phyloP scores from a whole-genome alignment of 2,888 invertebrate species.

The Lasioglossum zephyrum region DNA sequence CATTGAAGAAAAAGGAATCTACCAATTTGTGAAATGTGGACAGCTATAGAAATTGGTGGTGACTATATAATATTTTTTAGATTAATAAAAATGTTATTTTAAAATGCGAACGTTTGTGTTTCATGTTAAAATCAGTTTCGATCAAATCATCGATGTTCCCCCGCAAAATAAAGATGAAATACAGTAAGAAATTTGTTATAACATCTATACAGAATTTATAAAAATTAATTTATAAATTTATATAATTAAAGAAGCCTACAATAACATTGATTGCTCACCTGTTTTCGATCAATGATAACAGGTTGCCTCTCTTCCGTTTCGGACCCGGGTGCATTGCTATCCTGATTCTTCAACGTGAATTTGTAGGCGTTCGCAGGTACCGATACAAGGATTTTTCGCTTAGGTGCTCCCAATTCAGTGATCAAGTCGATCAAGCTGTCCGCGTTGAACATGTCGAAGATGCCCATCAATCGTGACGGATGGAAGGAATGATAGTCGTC shows the following conservation, averaged over 20 bases:
- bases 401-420: constrained; percentile 89
- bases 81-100: too few relatives aligned
- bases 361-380: constrained; percentile 89
- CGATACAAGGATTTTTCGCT: constrained; percentile 89
- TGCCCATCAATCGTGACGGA: constrained; percentile 90
- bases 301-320: constrained; percentile 87
- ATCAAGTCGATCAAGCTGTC: constrained; percentile 91
- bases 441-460: constrained; percentile 92
- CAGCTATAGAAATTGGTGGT: too few relatives aligned
- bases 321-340: constrained; percentile 89
- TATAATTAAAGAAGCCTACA: not conserved
- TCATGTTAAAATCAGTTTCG: too few relatives aligned
- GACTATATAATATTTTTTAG: too few relatives aligned
- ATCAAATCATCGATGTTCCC: too few relatives aligned
- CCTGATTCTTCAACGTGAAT: constrained; percentile 88
- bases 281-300: constrained; percentile 86
- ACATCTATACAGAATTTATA: not conserved
- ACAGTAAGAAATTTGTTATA: not conserved
- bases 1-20: too few relatives aligned
- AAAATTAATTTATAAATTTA: too few relatives aligned
- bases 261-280: constrained; percentile 81
- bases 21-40: too few relatives aligned
- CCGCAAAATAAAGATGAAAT: too few relatives aligned
- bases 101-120: too few relatives aligned
- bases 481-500: constrained; percentile 88